Evolutionary conservation across 2,888 invertebrate species (phyloP), one percentile per base, ranked within the genome.

Genomic region (Nudaria mundana): DNA sequence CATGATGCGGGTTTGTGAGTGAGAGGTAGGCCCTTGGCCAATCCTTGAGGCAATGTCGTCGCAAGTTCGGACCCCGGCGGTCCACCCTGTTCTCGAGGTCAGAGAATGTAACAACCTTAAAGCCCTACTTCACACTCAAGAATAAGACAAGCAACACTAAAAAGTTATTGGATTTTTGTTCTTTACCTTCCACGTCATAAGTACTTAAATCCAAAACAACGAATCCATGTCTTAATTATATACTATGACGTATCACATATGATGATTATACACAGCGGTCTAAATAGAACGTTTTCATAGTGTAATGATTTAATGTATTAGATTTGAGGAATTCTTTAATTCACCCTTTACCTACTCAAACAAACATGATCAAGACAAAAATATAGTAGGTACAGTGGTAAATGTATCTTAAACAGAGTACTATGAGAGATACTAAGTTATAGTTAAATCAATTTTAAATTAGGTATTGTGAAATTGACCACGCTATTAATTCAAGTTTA

Each of bases 1-100:
- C 54, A 63, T 67, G 67, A 68, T 72, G 59, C 55, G 61, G 44
- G 44, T 48, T 41, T 63, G 71, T 71, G 71, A 80, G 87, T 85
- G 86, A 87, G 83, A 84, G 87, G 87, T 50, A 67, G 80, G 86
- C 86, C 86, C 86, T 87, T 86, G 85, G 48, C 56, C 56, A 58
- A 65, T 74, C 73, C 71, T 76, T 79, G 79, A 71, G 69, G 53
- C 78, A 79, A 81, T 76, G 76, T 78, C 76, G 74, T 68, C 67
- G 72, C 54, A 58, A 73, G 71, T 72, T 75, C 72, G 76, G 73
- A 67, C 72, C 67, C 66, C 57, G 67, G 52, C 63, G 60, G 48
- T 57, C 51, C 75, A 74, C 78, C 76, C 75, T 66, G 65, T 40
- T 43, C 53, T 52, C 56, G 59, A 63, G 52, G 58, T 56, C 57